Evolutionary conservation across 2,888 invertebrate species (phyloP).

Genomic region (Drosophila monieri): DNA sequence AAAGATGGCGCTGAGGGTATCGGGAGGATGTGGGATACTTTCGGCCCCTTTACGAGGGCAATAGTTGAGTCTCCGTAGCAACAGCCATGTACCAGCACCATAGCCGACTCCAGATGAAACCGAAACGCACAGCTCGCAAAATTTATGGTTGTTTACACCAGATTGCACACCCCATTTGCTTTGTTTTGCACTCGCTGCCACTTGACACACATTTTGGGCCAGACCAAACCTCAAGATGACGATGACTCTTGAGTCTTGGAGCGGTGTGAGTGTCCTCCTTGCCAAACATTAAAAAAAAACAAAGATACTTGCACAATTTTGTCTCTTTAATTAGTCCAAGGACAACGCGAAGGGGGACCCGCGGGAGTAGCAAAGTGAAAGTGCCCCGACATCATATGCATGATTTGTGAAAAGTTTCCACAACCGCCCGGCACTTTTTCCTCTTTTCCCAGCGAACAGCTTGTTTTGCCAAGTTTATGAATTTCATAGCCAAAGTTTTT

Average conservation of each 20-base stretch:
- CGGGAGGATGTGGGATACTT: slow-evolving; percentile 7
- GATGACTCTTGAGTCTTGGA: slow-evolving; percentile 24
- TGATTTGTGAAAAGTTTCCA: slow-evolving; percentile 75
- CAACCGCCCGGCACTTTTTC: slow-evolving; percentile 35
- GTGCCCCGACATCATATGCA: slow-evolving; percentile 71
- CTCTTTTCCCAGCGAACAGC: slow-evolving; percentile 32
- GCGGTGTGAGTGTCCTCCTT: background rate
- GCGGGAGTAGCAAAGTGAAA: slow-evolving; percentile 43
- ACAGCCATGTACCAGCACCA: slow-evolving; percentile 28
- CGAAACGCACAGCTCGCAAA: slow-evolving; percentile 44
- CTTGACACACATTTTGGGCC: slow-evolving; percentile 66
- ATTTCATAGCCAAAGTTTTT: slow-evolving; percentile 77
- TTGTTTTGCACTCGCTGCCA: slow-evolving; percentile 71
- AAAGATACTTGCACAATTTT: slow-evolving; percentile 38
- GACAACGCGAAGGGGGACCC: slow-evolving; percentile 16
- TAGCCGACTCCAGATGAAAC: slow-evolving; percentile 18
- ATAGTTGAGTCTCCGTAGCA: slow-evolving; percentile 56
- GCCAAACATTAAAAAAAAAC: slow-evolving; percentile 13
- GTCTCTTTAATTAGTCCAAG: slow-evolving; percentile 66
- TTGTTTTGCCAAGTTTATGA: slow-evolving; percentile 76
- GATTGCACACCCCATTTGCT: slow-evolving; percentile 81
- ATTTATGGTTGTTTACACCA: slow-evolving; percentile 80
- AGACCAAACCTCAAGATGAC: slow-evolving; percentile 41
- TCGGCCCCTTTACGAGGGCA: slow-evolving; percentile 50
- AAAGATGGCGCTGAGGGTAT: slow-evolving; percentile 53